Evolutionary conservation across 2,113 vertebrate genomes (phyloP).

Genomic region (Glaucomys volans): DNA sequence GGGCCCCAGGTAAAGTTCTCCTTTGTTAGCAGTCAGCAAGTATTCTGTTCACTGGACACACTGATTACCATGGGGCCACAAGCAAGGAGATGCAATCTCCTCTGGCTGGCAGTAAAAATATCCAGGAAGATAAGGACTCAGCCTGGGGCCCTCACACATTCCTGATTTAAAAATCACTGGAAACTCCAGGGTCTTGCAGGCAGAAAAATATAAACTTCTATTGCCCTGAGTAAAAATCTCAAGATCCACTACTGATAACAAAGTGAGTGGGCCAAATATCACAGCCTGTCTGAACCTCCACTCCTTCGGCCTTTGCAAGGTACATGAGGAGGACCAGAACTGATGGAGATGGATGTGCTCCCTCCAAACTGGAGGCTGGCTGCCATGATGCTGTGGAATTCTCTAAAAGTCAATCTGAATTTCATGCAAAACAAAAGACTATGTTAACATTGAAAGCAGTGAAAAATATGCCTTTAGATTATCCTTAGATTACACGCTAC

Average conservation of each 20-base stretch:
- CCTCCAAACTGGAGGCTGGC: neutral
- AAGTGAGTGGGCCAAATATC: neutral
- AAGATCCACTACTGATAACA: neutral
- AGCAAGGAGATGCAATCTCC: constrained; percentile 40
- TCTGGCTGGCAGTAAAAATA: constrained; percentile 46
- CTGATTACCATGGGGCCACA: neutral
- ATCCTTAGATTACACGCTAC: neutral
- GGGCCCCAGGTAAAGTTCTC: neutral
- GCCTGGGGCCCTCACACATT: neutral
- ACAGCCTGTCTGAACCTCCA: neutral
- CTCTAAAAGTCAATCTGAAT: neutral
- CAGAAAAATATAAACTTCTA: neutral
- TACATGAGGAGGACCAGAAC: neutral
- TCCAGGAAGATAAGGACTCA: constrained; percentile 43
- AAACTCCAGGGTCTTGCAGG: neutral
- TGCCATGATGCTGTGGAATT: neutral
- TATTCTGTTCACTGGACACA: neutral
- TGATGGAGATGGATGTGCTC: neutral
- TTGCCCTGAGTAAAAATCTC: neutral
- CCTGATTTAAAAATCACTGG: constrained; percentile 49
- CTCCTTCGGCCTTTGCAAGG: neutral
- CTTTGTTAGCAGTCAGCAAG: constrained; percentile 18
- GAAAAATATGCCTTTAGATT: neutral
- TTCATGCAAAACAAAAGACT: neutral
- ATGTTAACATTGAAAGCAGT: neutral